Evolutionary conservation across 2,113 vertebrate species (phyloP), one percentile per base, ranked within the genome.

Genomic region (Phyllopteryx taeniolatus): DNA sequence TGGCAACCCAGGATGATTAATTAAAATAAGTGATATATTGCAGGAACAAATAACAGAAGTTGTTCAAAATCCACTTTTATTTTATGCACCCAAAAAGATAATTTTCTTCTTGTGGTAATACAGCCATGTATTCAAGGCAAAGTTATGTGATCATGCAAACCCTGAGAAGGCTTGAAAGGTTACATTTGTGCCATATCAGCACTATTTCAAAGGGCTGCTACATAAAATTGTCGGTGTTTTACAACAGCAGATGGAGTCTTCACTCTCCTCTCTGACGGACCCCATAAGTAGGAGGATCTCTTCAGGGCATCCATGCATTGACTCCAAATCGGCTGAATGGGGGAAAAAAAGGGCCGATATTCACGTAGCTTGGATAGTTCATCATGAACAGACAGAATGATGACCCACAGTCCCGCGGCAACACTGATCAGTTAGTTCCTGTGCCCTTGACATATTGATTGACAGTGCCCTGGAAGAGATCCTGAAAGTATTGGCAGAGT

Each of bases 281-380:
- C 19, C 19, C 76, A 79, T 75, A 78, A 74, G 67, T 79, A 72
- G 61, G 35, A 35, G 42, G 44, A 33, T 62, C 67, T 80, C 64
- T 83, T 81, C 78, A 65, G 59, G 59, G 39, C 68, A 80, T 79
- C 78, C 66, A 80, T 74, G 71, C 78, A 88, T 90, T 76, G 87
- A 89, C 85, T 64, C 56, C 60, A 75, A 83, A 62, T 75, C 0
- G 15, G 72, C 43, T 72, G 72, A 75, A 81, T 78, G 68, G 47
- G 20, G 20, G 20, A 51, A 75, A 88, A 81, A 81, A 73, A 46
- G 43, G 35, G 57, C 62, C 51, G 35, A 78, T 87, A 77, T 87
- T 86, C 81, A 84, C 83, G 78, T 80, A 82, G 76, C 80, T 68
- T 62, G 27, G 78, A 74, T 43, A 60, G 67, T 86, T 83, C 83